Evolutionary conservation across 2,888 invertebrate species (phyloP).

Genomic region (Drosophila algonquin): DNA sequence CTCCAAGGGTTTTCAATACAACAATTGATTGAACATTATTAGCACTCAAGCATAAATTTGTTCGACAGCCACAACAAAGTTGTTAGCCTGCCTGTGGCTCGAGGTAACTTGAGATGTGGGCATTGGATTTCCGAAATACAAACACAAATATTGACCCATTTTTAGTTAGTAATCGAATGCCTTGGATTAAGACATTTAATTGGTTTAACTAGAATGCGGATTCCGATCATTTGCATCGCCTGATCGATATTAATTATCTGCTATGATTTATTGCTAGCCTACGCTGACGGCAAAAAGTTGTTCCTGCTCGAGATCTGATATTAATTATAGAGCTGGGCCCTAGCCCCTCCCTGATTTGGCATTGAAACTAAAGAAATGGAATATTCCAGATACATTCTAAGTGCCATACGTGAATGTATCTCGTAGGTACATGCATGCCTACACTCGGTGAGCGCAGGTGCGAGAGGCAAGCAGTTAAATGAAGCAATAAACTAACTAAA

Average conservation of each 20-base stretch:
- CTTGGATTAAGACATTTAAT: no score
- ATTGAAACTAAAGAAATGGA: conserved; percentile 15
- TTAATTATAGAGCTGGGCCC: background rate
- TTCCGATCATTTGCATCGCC: conserved; percentile 1
- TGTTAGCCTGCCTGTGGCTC: background rate
- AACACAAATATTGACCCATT: background rate
- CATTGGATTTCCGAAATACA: no score
- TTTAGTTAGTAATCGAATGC: background rate
- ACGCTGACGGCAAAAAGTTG: conserved; percentile 22
- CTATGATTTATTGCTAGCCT: conserved; percentile 25
- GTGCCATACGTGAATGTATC: no score
- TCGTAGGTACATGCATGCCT: no score
- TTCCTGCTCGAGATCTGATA: background rate
- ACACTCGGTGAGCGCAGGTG: background rate
- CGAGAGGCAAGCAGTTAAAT: no score
- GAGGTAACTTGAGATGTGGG: no score
- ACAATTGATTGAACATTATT: conserved; percentile 77
- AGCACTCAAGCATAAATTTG: conserved; percentile 76
- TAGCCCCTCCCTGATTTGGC: background rate
- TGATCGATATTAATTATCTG: conserved; percentile 17
- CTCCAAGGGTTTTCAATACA: conserved; percentile 60
- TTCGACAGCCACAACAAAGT: conserved; percentile 49
- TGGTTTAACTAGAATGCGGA: background rate
- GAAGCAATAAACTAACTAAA: no score
- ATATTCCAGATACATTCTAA: background rate